Conservation (phyloP, 2,888 invertebrate species). For the Linnaemya vulpina region DNA sequence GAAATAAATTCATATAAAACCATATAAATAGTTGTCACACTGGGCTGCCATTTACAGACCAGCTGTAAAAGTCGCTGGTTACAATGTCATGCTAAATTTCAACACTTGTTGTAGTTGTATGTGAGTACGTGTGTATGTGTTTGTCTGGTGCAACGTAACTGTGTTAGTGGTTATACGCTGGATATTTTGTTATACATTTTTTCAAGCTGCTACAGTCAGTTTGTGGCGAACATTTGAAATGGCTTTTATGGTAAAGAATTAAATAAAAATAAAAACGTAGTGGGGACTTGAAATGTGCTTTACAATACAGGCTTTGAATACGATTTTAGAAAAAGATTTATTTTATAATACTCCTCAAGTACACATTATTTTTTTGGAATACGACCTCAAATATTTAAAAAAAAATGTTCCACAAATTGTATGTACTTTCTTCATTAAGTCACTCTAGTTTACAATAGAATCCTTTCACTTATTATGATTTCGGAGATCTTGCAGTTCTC, state of each 20-base stretch:
- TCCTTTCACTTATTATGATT: too few relatives aligned
- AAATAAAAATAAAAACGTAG: not conserved
- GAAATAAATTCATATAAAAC: not conserved
- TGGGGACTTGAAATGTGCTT: too few relatives aligned
- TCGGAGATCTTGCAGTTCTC: too few relatives aligned
- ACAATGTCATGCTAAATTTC: slow-evolving; percentile 8
- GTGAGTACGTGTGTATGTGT: not conserved
- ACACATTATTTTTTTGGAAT: not conserved
- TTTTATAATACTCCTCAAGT: too few relatives aligned
- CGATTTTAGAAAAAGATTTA: too few relatives aligned
- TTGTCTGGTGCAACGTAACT: not conserved
- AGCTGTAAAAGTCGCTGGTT: slow-evolving; percentile 48
- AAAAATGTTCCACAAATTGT: too few relatives aligned
- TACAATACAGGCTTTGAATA: too few relatives aligned
- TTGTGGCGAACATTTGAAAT: not conserved
- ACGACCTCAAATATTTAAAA: too few relatives aligned
- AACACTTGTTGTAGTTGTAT: not conserved
- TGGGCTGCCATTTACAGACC: slow-evolving; percentile 41
- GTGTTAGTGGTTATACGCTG: slow-evolving; percentile 25
- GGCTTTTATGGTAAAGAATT: not conserved
- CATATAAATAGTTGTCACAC: slow-evolving; percentile 35
- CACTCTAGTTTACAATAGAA: too few relatives aligned
- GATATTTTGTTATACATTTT: slow-evolving; percentile 6
- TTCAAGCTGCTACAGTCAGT: slow-evolving; percentile 23
- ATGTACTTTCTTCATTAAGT: too few relatives aligned